Conservation (phyloP, 2,888 invertebrate species). For the Resseliella maxima region DNA sequence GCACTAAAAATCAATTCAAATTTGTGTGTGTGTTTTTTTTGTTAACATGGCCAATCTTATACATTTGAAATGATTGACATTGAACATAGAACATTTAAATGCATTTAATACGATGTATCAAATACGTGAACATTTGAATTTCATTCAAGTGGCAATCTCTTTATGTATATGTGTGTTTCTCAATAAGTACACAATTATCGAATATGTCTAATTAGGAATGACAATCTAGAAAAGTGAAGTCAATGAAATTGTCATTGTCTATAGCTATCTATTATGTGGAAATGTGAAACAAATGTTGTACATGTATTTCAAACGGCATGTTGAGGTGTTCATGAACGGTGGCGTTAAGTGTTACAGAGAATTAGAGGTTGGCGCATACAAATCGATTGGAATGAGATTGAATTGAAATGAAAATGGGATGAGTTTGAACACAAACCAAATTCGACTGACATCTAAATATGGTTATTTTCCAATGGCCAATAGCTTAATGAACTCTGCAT, state of each 20-base stretch:
- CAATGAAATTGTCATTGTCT: constrained; percentile 14
- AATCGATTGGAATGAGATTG: too few species aligned
- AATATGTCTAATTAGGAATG: neutral
- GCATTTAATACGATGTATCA: too few species aligned
- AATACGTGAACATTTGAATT: too few species aligned
- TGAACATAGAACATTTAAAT: too few species aligned
- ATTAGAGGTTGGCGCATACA: neutral
- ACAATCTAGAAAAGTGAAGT: neutral
- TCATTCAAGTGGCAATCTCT: neutral
- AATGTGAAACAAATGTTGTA: constrained; percentile 24
- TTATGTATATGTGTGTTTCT: neutral
- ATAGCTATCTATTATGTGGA: constrained; percentile 1
- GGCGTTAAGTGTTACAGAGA: neutral
- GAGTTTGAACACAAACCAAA: neutral
- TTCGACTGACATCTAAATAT: neutral
- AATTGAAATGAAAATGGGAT: neutral
- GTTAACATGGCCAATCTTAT: too few species aligned
- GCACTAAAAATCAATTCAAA: too few species aligned
- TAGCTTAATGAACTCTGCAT: constrained; percentile 5
- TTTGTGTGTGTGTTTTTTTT: too few species aligned
- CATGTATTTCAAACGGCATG: neutral
- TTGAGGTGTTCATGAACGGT: neutral
- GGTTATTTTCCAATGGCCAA: constrained; percentile 6
- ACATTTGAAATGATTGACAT: too few species aligned
- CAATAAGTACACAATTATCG: neutral